Percentiles rank a stretch among this genome's conserved stretches.
Conservation (phyloP, 2,888 invertebrate species). For the Stenotaenia linearis region DNA sequence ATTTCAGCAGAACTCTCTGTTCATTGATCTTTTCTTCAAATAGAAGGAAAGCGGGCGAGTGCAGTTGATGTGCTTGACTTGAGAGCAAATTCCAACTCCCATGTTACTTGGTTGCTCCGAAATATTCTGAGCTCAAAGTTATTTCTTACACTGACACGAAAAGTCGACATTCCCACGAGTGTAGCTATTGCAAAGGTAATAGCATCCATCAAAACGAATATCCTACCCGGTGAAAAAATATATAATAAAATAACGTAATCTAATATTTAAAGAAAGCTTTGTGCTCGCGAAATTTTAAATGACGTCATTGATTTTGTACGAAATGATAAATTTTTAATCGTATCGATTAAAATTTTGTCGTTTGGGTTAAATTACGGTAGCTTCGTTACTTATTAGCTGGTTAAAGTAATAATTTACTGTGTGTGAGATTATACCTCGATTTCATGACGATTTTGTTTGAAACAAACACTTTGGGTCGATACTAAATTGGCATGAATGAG, state of each 20-base stretch:
- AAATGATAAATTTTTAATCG: too few species aligned
- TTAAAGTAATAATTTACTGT: neutral
- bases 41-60: neutral
- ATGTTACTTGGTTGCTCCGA: neutral
- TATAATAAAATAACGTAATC: too few species aligned
- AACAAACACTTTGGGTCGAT: neutral
- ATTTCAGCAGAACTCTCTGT: conserved; percentile 4
- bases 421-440: neutral
- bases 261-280: too few species aligned
- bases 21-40: conserved; percentile 9
- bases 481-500: conserved; percentile 5
- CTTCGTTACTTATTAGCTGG: neutral
- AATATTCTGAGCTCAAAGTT: neutral
- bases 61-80: conserved; percentile 4
- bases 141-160: neutral
- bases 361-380: neutral
- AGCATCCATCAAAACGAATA: neutral
- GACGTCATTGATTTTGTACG: too few species aligned
- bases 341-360: too few species aligned
- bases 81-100: conserved; percentile 9
- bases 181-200: neutral
- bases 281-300: too few species aligned
- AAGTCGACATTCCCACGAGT: conserved; percentile 1
- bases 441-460: neutral
- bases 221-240: neutral